These are phyloP conservation scores for Anoplopoma fimbria DNA, from an alignment of 2,113 vertebrate species.

Conservation along the genomic window DNA sequence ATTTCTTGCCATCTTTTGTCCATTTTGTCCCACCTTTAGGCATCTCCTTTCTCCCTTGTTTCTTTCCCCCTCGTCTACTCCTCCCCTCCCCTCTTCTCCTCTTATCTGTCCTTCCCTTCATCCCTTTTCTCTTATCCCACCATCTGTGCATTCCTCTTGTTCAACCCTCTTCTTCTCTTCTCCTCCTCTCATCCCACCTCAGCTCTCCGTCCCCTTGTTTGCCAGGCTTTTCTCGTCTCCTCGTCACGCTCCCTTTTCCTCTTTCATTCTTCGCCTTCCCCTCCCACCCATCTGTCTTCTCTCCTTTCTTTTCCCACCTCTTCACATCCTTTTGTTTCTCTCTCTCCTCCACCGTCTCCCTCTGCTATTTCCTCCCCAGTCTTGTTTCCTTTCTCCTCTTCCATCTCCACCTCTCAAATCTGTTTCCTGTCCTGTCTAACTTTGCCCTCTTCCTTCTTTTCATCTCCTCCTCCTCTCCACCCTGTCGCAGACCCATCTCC, in stretches of 20 bases:
- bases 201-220: slow-evolving; percentile 10
- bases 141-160: slow-evolving; percentile 17
- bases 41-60: background rate
- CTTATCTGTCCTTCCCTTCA: background rate
- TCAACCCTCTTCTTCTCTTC: background rate
- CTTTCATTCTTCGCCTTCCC: slow-evolving; percentile 43
- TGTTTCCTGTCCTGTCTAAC: background rate
- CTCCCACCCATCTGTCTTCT: slow-evolving; percentile 64
- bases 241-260: slow-evolving; percentile 41
- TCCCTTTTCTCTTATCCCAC: slow-evolving; percentile 3
- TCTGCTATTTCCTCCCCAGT: background rate
- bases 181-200: slow-evolving; percentile 17
- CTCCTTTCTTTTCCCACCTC: background rate
- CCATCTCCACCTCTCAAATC: background rate
- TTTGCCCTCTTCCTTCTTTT: slow-evolving; percentile 1
- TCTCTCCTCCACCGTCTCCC: background rate
- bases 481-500: background rate
- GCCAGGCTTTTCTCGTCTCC: slow-evolving; percentile 11
- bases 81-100: background rate
- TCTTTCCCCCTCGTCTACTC: too few relatives aligned
- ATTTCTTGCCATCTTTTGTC: background rate
- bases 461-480: slow-evolving; percentile 10
- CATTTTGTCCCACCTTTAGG: background rate
- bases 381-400: background rate
- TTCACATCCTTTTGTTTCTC: background rate